Conservation (phyloP, 2,888 invertebrate species). For the Autographa gamma region DNA sequence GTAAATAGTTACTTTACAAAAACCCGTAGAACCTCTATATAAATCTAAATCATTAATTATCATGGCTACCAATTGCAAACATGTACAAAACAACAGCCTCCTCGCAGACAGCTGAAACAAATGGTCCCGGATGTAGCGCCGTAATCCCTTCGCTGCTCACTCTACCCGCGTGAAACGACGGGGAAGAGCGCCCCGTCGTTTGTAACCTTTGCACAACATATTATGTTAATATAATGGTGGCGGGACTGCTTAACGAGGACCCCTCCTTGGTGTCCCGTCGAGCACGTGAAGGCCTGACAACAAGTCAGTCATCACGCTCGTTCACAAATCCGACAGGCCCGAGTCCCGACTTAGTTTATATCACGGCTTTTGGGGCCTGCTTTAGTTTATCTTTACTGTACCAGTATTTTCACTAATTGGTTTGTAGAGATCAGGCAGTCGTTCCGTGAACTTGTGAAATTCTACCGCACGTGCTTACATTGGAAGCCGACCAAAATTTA, state of each 20-base stretch:
- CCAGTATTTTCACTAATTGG: constrained; percentile 5
- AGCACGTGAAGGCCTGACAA: constrained; percentile 2
- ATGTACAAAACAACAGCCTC: constrained; percentile 25
- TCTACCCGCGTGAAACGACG: constrained; percentile 26
- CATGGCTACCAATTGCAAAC: constrained; percentile 17
- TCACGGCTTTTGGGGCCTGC: background rate
- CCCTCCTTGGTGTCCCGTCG: background rate
- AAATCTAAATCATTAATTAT: constrained; percentile 8
- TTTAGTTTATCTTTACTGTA: background rate
- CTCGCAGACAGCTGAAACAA: constrained; percentile 26
- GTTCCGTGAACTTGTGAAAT: background rate
- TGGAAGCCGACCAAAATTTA: background rate
- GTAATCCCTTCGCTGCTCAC: constrained; percentile 45
- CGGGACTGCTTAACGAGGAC: constrained; percentile 6
- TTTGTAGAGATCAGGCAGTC: background rate
- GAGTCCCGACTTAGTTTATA: constrained; percentile 5
- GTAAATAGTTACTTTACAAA: constrained; percentile 3
- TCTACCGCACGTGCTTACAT: constrained; percentile 3
- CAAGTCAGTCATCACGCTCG: background rate
- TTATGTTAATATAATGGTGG: constrained; percentile 51
- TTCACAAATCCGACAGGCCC: constrained; percentile 2
- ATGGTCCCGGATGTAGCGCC: constrained; percentile 35
- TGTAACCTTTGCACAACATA: constrained; percentile 43
- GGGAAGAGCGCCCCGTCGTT: constrained; percentile 21
- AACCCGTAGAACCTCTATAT: constrained; percentile 6